phyloP scores from a whole-genome alignment of 2,888 invertebrate genomes.

The Hetaerina titia region DNA sequence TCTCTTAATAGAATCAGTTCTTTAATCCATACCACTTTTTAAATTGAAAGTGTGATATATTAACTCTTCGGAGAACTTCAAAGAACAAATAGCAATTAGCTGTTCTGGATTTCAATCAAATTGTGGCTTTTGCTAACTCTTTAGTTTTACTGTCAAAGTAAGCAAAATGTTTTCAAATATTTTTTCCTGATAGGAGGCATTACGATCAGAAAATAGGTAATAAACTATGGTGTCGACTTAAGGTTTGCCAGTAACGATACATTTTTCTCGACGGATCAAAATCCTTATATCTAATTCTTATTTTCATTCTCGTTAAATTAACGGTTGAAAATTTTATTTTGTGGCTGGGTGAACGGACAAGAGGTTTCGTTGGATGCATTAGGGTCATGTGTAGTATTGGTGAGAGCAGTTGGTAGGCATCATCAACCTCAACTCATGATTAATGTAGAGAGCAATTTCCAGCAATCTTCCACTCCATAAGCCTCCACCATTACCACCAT shows the following conservation, averaged over 20 bases:
- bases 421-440: neutral
- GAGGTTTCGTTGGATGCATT: neutral
- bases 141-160: no score
- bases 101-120: no score
- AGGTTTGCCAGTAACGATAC: neutral
- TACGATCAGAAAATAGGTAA: no score
- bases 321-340: neutral
- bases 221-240: no score
- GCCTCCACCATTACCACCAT: neutral
- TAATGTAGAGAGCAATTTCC: conserved; percentile 23
- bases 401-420: neutral
- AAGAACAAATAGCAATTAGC: no score
- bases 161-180: no score
- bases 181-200: no score
- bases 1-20: no score
- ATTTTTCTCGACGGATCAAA: neutral
- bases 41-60: no score
- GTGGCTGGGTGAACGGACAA: neutral
- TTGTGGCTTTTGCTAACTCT: no score
- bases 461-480: neutral
- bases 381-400: neutral
- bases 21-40: no score
- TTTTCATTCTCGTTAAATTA: neutral
- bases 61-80: no score
- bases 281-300: neutral